Evolutionary conservation across 2,113 vertebrate species (phyloP).

Genomic region (Dasyurus viverrinus): DNA sequence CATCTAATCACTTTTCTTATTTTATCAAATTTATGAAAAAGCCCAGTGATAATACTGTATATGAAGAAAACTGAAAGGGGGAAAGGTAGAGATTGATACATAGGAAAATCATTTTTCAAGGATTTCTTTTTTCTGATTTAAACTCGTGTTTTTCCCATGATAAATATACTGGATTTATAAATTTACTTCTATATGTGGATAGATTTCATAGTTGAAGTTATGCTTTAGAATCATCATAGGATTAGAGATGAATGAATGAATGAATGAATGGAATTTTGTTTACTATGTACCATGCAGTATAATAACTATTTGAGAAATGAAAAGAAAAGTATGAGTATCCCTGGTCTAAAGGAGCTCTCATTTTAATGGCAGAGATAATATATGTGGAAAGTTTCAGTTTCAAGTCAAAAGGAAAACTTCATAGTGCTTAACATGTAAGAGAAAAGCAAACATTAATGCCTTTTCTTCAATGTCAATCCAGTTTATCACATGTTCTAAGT

Average conservation of each 20-base stretch:
- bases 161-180: not conserved
- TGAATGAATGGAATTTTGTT: not conserved
- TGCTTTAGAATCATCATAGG: not conserved
- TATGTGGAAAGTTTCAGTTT: not conserved
- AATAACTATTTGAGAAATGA: not conserved
- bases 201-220: not conserved
- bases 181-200: not conserved
- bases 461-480: not conserved
- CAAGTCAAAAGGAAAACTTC: not conserved
- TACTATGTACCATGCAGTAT: not conserved
- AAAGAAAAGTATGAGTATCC: not conserved
- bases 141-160: not conserved
- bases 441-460: not conserved
- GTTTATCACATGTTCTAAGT: not conserved
- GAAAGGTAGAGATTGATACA: not conserved
- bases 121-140: not conserved
- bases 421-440: not conserved
- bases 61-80: not conserved
- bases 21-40: slow-evolving; percentile 32
- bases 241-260: not conserved
- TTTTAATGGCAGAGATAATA: not conserved
- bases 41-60: not conserved
- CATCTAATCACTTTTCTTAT: slow-evolving; percentile 45
- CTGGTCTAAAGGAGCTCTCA: not conserved
- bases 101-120: not conserved